A percentile compares a stretch with the other conserved stretches of the same genome.
Conservation (phyloP, 1,140 invertebrate species). For the Neodiprion fabricii region DNA sequence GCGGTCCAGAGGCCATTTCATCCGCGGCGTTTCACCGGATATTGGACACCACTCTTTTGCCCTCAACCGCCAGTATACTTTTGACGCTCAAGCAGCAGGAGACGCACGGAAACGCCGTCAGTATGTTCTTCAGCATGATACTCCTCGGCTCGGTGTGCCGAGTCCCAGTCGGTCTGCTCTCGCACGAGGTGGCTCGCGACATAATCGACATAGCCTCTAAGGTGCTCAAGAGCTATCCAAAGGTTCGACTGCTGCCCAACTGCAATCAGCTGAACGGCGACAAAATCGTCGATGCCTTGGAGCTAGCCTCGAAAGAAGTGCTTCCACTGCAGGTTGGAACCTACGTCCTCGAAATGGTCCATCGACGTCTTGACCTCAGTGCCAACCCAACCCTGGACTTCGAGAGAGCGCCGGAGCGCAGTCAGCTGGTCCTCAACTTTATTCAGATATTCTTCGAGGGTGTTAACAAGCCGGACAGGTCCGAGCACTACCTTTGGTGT, state of each 20-base stretch:
- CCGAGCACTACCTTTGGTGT: slow-evolving; percentile 50
- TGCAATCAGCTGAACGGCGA: slow-evolving; percentile 50
- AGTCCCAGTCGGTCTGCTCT: slow-evolving; percentile 44
- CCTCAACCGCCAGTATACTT: slow-evolving; percentile 44
- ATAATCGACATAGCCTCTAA: slow-evolving; percentile 50
- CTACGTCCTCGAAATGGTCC: slow-evolving; percentile 56
- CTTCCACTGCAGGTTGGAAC: slow-evolving; percentile 54
- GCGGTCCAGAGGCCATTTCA: slow-evolving; percentile 41
- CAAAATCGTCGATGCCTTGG: slow-evolving; percentile 45
- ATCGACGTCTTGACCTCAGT: slow-evolving; percentile 50
- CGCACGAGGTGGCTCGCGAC: slow-evolving; percentile 39
- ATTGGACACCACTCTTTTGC: slow-evolving; percentile 46
- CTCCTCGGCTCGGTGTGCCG: slow-evolving; percentile 54
- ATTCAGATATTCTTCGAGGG: slow-evolving; percentile 53
- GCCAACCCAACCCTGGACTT: slow-evolving; percentile 45
- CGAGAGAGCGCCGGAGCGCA: slow-evolving; percentile 42
- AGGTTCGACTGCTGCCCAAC: slow-evolving; percentile 34
- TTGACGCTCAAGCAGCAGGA: slow-evolving; percentile 44
- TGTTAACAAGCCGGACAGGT: slow-evolving; percentile 35
- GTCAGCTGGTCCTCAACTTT: slow-evolving; percentile 46
- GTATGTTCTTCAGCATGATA: slow-evolving; percentile 55
- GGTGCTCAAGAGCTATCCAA: slow-evolving; percentile 44
- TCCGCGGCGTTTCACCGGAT: slow-evolving; percentile 52
- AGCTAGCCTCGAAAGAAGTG: slow-evolving; percentile 40
- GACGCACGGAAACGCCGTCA: slow-evolving; percentile 42